Evolutionary conservation across 2,888 invertebrate species (phyloP).

Genomic region (Clistopyga incitator): DNA sequence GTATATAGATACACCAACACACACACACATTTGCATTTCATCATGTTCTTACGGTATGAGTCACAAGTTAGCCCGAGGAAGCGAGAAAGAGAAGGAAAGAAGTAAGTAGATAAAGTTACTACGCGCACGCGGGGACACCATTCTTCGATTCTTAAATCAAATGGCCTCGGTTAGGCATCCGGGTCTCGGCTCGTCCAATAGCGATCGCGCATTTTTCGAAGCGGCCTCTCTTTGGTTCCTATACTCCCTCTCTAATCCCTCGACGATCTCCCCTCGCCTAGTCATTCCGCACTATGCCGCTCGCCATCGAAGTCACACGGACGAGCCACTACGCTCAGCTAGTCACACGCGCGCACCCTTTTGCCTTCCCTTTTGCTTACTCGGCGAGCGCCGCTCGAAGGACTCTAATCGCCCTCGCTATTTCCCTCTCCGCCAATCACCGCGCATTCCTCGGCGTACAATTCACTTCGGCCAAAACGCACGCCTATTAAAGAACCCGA

Average conservation of each 20-base stretch:
- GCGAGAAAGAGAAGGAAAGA: constrained; percentile 46
- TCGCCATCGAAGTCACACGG: constrained; percentile 28
- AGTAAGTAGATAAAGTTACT: constrained; percentile 48
- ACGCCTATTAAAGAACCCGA: background rate
- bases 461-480: constrained; percentile 10
- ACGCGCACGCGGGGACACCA: constrained; percentile 69
- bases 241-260: constrained; percentile 44
- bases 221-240: constrained; percentile 61
- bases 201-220: constrained; percentile 76
- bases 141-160: constrained; percentile 81
- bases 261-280: constrained; percentile 68
- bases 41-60: constrained; percentile 37
- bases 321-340: background rate
- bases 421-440: constrained; percentile 48
- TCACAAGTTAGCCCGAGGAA: constrained; percentile 60
- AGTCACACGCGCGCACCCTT: constrained; percentile 18
- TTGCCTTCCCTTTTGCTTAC: constrained; percentile 28
- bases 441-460: constrained; percentile 32
- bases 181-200: constrained; percentile 76
- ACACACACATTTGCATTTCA: constrained; percentile 24
- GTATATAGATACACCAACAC: background rate
- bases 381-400: constrained; percentile 28
- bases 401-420: constrained; percentile 61
- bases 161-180: constrained; percentile 77
- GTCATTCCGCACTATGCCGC: constrained; percentile 18